Evolutionary conservation across 92 coral and sea anemone species (phyloP), one percentile per base, ranked within the genome.

Genomic region (Zoanthus gigantus): DNA sequence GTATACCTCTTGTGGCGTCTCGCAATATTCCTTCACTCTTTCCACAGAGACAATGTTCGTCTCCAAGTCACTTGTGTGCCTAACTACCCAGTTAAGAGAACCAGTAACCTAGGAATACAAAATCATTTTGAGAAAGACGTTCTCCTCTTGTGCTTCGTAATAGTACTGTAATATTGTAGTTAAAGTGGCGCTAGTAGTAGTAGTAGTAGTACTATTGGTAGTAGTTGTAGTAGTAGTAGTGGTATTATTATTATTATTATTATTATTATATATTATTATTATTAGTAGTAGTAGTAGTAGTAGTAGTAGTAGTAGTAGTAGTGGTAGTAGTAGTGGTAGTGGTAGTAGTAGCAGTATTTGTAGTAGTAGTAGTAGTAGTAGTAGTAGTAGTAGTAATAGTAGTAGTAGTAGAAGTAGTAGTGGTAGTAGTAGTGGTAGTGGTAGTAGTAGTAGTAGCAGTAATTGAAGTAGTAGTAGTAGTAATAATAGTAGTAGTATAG

Each of bases 1-100:
- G 0, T 63, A 63, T 63, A 63, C 69, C 69, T 63, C 69, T 63
- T n/a, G 69, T 63, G 69, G 69, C 8, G 69, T 63, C 69, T 63
- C 69, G 10, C 29, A 63, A 63, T 63, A 63, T 63, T 63, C 69
- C 10, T 63, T 63, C 9, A 63, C 69, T 63, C 69, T 18, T 63
- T 63, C 69, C 17, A 63, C 69, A 16, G 69, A 63, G 7, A 63
- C 69, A 17, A 63, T 63, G 10, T 63, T 17, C 0, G 69, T 63
- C 17, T 63, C 69, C 30, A 63, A 17, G 29, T 63, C 69, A n/a
- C 69, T 63, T 8, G 69, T 63, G 9, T 63, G 69, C 69, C 69
- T 63, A 5, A 63, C 69, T 4, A 63, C 30, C 69, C 69, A 63
- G 69, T 63, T 63, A 63, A 63, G 69, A n/a, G 69, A 63, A n/a